These are phyloP conservation scores for Limnephilus rhombicus DNA, from an alignment of 2,888 invertebrate genomes.

Conservation along the genomic window DNA sequence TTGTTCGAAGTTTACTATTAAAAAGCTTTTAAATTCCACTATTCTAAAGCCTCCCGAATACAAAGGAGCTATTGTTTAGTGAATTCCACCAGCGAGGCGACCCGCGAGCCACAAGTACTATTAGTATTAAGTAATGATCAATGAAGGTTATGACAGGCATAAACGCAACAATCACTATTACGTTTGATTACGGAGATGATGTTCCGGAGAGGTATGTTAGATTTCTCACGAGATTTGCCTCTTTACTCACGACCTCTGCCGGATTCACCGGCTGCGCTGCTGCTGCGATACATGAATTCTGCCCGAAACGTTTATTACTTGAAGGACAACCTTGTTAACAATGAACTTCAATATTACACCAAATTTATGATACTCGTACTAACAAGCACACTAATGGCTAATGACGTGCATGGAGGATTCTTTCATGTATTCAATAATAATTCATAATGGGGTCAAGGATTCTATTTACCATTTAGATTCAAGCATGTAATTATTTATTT, in stretches of 20 bases:
- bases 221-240: slow-evolving; percentile 42
- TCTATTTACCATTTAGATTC: not conserved
- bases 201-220: slow-evolving; percentile 29
- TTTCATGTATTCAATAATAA: not conserved
- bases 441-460: not conserved
- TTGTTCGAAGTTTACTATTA: not conserved
- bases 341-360: not conserved
- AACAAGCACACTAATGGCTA: not conserved
- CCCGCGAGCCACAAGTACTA: not conserved
- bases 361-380: not conserved
- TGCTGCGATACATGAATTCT: not conserved
- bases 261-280: slow-evolving; percentile 15
- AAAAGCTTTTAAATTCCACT: not conserved
- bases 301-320: not conserved
- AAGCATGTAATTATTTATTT: not conserved
- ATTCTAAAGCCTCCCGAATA: not conserved
- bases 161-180: slow-evolving; percentile 46
- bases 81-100: not conserved
- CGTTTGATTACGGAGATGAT: slow-evolving; percentile 46
- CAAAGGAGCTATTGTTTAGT: not conserved
- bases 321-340: slow-evolving; percentile 6
- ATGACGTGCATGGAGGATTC: not conserved
- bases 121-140: slow-evolving; percentile 23
- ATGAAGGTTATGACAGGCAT: slow-evolving; percentile 42
- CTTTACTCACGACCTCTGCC: slow-evolving; percentile 40